Evolutionary conservation across 2,797 vertebrate species (phyloP), one percentile per base, ranked within the genome.

Genomic region (Trachurus trachurus): DNA sequence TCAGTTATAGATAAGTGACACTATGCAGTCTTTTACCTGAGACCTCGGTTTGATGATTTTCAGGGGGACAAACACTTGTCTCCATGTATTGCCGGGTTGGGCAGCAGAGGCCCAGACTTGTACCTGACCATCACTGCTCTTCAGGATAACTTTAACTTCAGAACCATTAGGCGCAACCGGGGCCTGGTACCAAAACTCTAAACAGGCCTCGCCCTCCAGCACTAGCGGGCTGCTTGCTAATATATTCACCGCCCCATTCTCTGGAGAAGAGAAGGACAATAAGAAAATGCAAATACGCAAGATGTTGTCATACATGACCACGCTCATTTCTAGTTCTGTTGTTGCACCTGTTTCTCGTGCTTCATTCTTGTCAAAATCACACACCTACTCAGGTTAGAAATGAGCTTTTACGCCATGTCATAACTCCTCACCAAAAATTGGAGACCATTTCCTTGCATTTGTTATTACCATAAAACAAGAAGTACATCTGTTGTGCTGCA

Each of bases 151-250:
- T 29, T 66, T 91, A n/a, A 97, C 88, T 66, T 95, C 90, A 64
- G 92, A 84, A 56, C 59, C 88, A 45, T 89, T 93, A 65, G 90
- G 74, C 26, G 87, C 89, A 37, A 66, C 91, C 15, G 93, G 93
- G 85, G 92, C 89, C 45, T 95, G 93, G 80, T 96, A 97, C 96
- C 96, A 96, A 87, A 98, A 97, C 79, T 97, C 96, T 44, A 97
- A 90, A 88, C 96, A 98, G 60, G 94, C 91, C 26, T 93, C 63
- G 1, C 89, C 94, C 61, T 91, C 81, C 58, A 94, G 80, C 9
- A 57, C 17, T 37, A 93, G 82, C 10, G 83, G 61, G 16, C 78
- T 87, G 34, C 96, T 97, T 56, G 95, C 94, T 52, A 97, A 92
- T 16, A 87, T 83, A 54, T 89, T 78, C 47, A 94, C 77, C 26